phyloP scores from a whole-genome alignment of 2,113 vertebrate species.

The Actenoides lindsayi region DNA sequence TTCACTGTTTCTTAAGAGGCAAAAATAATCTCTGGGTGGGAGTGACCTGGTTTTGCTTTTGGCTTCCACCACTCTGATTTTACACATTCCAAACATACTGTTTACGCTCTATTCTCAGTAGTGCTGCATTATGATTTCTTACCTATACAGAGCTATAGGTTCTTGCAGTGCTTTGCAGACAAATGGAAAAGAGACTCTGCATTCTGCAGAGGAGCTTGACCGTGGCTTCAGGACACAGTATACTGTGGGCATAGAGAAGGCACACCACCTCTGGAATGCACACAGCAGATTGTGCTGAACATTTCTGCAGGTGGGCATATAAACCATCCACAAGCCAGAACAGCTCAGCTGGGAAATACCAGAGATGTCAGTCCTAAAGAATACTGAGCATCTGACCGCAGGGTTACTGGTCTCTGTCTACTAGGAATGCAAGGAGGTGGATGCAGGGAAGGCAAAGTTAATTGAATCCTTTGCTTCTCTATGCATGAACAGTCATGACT shows the following conservation, averaged over 20 bases:
- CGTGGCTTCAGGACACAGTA: background rate
- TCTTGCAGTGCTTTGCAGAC: background rate
- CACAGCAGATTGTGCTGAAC: background rate
- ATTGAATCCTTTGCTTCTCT: background rate
- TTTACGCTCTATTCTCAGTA: background rate
- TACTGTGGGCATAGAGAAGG: background rate
- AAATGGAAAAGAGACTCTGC: background rate
- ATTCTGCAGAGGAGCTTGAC: background rate
- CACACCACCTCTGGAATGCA: background rate
- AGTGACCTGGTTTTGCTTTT: slow-evolving; percentile 2
- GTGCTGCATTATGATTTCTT: background rate
- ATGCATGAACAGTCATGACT: background rate
- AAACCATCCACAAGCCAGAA: background rate
- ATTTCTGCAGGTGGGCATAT: background rate
- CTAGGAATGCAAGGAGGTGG: background rate
- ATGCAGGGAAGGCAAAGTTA: background rate
- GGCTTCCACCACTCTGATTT: background rate
- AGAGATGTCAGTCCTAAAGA: background rate
- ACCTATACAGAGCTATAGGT: background rate
- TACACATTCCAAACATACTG: background rate
- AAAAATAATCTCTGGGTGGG: background rate
- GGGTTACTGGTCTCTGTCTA: background rate
- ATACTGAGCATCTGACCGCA: background rate
- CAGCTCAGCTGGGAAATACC: background rate
- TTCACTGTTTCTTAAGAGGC: background rate